These are phyloP conservation scores for Oikopleura vanhoeffeni DNA, from an alignment of 23 tunicate genomes.

Conservation along the genomic window DNA sequence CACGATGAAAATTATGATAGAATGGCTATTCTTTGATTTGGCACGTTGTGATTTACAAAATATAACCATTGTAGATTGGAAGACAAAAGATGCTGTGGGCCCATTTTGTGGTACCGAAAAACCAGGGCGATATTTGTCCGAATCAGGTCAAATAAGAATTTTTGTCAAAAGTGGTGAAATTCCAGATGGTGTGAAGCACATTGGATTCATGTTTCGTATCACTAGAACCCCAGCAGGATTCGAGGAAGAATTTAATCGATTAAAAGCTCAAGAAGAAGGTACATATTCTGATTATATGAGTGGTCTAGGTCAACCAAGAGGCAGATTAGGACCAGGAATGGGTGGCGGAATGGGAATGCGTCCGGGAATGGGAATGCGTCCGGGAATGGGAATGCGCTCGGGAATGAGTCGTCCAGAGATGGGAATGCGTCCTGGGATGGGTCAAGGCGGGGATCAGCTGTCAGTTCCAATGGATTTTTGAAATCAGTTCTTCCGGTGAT, in stretches of 20 bases:
- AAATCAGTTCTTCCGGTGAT: too few relatives aligned
- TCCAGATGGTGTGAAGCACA: not conserved
- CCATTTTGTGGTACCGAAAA: not conserved
- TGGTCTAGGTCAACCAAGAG: not conserved
- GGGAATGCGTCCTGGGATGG: not conserved
- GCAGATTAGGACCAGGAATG: not conserved
- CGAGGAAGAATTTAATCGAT: not conserved
- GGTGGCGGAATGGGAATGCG: too few relatives aligned
- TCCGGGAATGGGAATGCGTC: not conserved
- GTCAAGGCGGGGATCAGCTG: not conserved
- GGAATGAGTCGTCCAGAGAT: not conserved
- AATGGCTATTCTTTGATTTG: not conserved
- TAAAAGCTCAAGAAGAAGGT: not conserved
- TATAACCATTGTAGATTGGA: not conserved
- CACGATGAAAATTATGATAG: not conserved
- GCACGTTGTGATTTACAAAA: not conserved
- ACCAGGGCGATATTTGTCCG: not conserved
- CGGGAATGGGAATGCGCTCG: not conserved
- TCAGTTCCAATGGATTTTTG: too few relatives aligned
- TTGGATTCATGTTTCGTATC: not conserved
- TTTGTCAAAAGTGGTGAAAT: not conserved
- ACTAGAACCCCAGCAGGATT: not conserved
- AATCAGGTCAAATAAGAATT: not conserved
- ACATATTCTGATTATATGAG: not conserved
- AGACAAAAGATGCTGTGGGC: not conserved